Base-by-base conservation (phyloP, 1,140 invertebrate species). In the Micrasema longulum region DNA sequence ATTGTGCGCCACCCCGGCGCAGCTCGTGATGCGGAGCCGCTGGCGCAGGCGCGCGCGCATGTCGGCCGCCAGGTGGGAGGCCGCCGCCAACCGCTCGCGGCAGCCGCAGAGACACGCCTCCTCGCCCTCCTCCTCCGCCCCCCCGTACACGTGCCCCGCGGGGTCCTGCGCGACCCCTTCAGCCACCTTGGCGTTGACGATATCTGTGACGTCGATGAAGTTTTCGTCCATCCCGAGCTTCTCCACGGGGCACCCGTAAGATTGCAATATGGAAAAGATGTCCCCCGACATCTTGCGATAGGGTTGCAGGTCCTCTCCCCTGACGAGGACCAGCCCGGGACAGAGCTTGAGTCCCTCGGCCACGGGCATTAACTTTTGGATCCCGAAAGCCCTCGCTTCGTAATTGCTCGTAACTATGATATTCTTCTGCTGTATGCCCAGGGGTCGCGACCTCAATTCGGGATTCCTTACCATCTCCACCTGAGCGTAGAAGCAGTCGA, bases 401-500 rank as follows among this genome's bases (percentile, higher is more conserved):
- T 95, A 94, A 82, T 95, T 94, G 79, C 90, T 91, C 9, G 92
- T 94, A 23, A 94, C 91, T 26, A 95, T 88, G 64, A 92, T 86
- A 77, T 90, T 92, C 78, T 94, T 93, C 80, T 95, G 93, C 79
- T 92, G 89, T 4, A 95, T 88, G 26, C 92, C 92, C 38, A 94
- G 80, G 0, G 93, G 92, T 75, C 88, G 87, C 18, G 82, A 82
- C 45, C 85, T 82, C 12, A 91, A 79, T 74, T 88, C 84, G 1
- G 92, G 91, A 79, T 92, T 88, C 69, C 87, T 86, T 26, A 92
- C 76, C 85, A 90, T 91, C 83, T 94, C 92, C 69, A 94, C 92
- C 86, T 94, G 93, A 60, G 92, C 92, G 82, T 94, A 94, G 82
- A 93, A 94, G 79, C 91, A 93, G 77, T 94, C 91, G 76, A 93